Evolutionary conservation across 2,797 vertebrate species (phyloP).

Genomic region (Onychomys leucogaster): DNA sequence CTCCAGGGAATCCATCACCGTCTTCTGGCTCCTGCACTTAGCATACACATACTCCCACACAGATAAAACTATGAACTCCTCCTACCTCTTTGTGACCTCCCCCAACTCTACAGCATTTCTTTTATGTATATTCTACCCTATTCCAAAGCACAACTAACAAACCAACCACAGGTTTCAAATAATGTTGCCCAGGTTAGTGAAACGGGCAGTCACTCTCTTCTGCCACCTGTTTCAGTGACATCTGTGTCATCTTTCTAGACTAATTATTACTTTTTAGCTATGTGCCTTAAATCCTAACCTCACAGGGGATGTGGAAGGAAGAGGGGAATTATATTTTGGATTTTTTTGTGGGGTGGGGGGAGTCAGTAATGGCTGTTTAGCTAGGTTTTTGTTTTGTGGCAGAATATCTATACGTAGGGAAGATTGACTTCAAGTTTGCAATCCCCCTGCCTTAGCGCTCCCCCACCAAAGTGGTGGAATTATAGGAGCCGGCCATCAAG

Average conservation of each 20-base stretch:
- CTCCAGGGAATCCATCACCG: neutral
- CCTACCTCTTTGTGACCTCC: neutral
- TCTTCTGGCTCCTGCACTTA: neutral
- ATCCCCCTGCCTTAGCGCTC: neutral
- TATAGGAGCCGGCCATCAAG: neutral
- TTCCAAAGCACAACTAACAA: slow-evolving; percentile 50
- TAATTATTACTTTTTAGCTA: slow-evolving; percentile 26
- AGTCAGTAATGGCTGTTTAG: neutral
- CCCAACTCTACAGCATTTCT: slow-evolving; percentile 5
- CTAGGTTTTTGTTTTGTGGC: neutral
- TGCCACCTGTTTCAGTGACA: neutral
- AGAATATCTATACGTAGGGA: neutral
- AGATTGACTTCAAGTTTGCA: neutral
- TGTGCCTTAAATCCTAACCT: neutral
- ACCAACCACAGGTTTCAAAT: slow-evolving; percentile 29
- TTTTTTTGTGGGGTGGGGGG: too few relatives aligned
- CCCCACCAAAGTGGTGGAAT: neutral
- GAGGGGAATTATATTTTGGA: neutral
- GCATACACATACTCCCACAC: neutral
- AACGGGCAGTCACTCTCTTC: neutral
- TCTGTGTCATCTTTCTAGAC: neutral
- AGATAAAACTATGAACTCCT: neutral
- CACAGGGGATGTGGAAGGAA: neutral
- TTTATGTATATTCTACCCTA: neutral
- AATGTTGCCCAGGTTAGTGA: neutral